Conservation (phyloP, 2,797 vertebrate genomes). For the Merluccius polli region DNA sequence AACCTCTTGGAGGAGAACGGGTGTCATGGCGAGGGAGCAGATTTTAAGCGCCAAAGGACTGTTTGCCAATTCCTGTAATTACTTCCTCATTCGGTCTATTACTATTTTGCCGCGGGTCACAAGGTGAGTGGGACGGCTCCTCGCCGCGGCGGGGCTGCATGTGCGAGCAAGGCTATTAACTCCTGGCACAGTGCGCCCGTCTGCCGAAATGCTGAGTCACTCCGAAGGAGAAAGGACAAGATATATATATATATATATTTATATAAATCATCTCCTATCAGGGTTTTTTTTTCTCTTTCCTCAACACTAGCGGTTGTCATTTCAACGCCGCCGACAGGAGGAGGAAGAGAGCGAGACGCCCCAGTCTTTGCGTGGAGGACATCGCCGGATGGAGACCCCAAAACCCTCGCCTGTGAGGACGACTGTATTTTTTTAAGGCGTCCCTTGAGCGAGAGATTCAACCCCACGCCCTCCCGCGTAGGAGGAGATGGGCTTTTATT, state of each 20-base stretch:
- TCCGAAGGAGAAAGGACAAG: neutral
- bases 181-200: conserved; percentile 16
- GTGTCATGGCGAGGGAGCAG: conserved; percentile 45
- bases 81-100: conserved; percentile 35
- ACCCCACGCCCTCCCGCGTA: too few relatives aligned
- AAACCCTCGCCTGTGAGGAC: too few relatives aligned
- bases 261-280: conserved; percentile 2
- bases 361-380: neutral
- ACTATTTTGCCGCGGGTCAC: conserved; percentile 25
- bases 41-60: conserved; percentile 53
- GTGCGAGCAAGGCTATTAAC: conserved; percentile 7
- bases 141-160: conserved; percentile 3
- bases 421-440: too few relatives aligned
- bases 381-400: neutral
- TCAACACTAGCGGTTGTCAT: neutral
- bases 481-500: too few relatives aligned
- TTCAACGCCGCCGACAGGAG: neutral
- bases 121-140: conserved; percentile 37
- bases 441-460: too few relatives aligned
- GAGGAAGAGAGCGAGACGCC: neutral
- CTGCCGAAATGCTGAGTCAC: neutral
- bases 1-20: conserved; percentile 48
- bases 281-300: neutral
- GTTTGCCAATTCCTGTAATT: conserved; percentile 56
- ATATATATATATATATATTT: conserved; percentile 3